Evolutionary conservation across 1,140 invertebrate species (phyloP).

Genomic region (Camponotus vicinus): DNA sequence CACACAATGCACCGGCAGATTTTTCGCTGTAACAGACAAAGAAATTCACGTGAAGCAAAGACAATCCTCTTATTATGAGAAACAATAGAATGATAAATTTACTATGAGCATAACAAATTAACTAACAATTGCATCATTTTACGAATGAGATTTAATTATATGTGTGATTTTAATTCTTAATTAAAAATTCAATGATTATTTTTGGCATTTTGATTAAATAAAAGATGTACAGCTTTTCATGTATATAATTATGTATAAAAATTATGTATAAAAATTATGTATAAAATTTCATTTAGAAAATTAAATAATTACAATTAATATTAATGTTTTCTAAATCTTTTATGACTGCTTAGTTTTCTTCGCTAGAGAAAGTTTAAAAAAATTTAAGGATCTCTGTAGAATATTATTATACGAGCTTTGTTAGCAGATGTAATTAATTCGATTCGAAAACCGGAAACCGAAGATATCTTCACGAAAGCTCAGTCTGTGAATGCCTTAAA

Average conservation of each 20-base stretch:
- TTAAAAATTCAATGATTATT: neutral
- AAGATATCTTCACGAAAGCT: slow-evolving; percentile 19
- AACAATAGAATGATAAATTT: slow-evolving; percentile 50
- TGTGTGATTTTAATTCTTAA: neutral
- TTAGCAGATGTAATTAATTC: slow-evolving; percentile 25
- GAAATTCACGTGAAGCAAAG: slow-evolving; percentile 35
- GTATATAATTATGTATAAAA: neutral
- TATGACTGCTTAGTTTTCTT: neutral
- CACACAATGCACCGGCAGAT: slow-evolving; percentile 96
- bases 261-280: too few species aligned
- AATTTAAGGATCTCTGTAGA: neutral
- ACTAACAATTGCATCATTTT: slow-evolving; percentile 29
- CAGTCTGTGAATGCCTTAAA: slow-evolving; percentile 6
- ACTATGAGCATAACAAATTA: slow-evolving; percentile 30
- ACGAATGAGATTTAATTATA: neutral
- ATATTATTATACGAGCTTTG: neutral
- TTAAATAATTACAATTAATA: too few species aligned
- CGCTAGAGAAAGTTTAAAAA: too few species aligned
- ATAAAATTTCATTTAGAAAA: neutral
- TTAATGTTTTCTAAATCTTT: neutral
- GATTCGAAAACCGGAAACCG: neutral
- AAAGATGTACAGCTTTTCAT: neutral
- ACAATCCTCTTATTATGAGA: slow-evolving; percentile 10
- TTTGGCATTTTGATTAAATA: neutral
- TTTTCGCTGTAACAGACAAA: slow-evolving; percentile 91